phyloP scores from a whole-genome alignment of 1,140 invertebrate genomes.

The Catajapyx aquilonaris region DNA sequence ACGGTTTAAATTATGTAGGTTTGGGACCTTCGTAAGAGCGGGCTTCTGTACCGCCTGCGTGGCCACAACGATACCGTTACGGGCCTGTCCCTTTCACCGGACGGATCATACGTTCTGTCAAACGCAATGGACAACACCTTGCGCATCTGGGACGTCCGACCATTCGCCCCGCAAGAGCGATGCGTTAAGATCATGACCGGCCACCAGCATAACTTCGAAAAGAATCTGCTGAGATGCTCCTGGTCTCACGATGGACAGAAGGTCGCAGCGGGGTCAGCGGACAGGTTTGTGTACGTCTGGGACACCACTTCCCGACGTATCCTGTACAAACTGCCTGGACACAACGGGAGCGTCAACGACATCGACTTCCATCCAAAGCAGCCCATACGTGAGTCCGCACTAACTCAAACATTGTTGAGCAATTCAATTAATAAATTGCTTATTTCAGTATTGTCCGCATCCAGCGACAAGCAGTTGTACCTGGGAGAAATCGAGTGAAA shows the following conservation, averaged over 20 bases:
- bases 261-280: constrained; percentile 78
- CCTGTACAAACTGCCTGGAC: constrained; percentile 92
- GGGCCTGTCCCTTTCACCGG: constrained; percentile 72
- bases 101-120: constrained; percentile 84
- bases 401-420: neutral
- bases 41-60: constrained; percentile 60
- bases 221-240: constrained; percentile 66
- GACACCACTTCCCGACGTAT: constrained; percentile 78
- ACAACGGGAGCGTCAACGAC: constrained; percentile 93
- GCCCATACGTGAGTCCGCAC: constrained; percentile 47
- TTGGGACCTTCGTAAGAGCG: constrained; percentile 89
- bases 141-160: constrained; percentile 45
- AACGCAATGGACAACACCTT: constrained; percentile 94
- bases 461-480: constrained; percentile 90
- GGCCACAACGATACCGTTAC: constrained; percentile 91
- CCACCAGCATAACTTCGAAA: constrained; percentile 97
- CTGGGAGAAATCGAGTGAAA: constrained; percentile 73
- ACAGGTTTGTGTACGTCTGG: constrained; percentile 93
- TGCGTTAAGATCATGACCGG: constrained; percentile 84
- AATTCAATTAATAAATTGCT: constrained; percentile 14
- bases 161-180: constrained; percentile 60
- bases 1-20: constrained; percentile 24
- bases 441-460: constrained; percentile 64
- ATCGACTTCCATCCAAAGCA: constrained; percentile 90
- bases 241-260: constrained; percentile 76